Evolutionary conservation across 2,113 vertebrate species (phyloP).

Genomic region (Nyctibius bracteatus): DNA sequence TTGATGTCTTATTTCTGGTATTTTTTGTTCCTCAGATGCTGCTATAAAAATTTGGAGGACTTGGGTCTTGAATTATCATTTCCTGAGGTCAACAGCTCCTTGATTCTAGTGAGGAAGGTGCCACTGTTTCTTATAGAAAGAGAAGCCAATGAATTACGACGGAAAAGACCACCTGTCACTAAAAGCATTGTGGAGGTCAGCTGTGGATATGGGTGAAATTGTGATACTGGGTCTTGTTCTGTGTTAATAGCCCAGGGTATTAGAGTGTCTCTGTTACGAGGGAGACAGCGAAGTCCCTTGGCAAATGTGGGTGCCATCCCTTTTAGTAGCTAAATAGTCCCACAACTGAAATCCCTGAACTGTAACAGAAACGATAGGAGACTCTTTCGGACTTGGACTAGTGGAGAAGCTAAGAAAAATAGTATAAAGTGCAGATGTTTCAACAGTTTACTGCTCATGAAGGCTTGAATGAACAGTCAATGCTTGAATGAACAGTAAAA

Average conservation of each 20-base stretch:
- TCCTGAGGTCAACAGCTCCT: constrained; percentile 64
- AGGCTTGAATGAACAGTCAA: not conserved
- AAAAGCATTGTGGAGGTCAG: constrained; percentile 88
- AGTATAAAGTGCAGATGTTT: not conserved
- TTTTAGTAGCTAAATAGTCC: not conserved
- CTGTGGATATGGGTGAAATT: not conserved
- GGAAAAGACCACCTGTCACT: constrained; percentile 83
- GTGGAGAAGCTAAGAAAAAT: not conserved
- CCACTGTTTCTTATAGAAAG: constrained; percentile 91
- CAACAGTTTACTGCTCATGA: not conserved
- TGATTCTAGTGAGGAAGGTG: constrained; percentile 83
- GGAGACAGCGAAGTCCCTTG: not conserved
- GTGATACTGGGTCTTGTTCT: not conserved
- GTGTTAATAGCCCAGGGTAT: not conserved
- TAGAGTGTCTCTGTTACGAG: not conserved
- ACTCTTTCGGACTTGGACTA: not conserved
- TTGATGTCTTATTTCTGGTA: not conserved
- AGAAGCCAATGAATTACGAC: constrained; percentile 86
- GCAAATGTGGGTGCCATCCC: not conserved
- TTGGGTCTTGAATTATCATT: constrained; percentile 87
- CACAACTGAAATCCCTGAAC: not conserved
- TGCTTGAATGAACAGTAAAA: not conserved
- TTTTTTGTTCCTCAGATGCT: constrained; percentile 74
- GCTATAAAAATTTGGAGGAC: constrained; percentile 76
- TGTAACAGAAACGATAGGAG: not conserved